These are phyloP conservation scores for Polydesmus complanatus DNA, from an alignment of 2,888 invertebrate genomes.

Conservation along the genomic window DNA sequence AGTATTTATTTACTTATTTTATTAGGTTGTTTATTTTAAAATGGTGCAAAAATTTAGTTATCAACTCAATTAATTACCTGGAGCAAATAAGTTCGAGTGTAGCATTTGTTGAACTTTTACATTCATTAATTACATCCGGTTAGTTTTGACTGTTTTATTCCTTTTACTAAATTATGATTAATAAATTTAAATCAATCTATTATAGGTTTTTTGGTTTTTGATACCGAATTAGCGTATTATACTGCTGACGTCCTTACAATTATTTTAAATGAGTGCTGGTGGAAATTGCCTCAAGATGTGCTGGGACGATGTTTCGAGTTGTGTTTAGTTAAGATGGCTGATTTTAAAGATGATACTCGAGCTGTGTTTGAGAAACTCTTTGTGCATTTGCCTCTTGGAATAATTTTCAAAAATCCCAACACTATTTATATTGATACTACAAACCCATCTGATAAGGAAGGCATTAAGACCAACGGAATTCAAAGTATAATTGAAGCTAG, in stretches of 20 bases:
- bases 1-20: background rate
- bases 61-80: background rate
- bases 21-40: background rate
- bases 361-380: constrained; percentile 15
- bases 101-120: background rate
- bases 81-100: background rate
- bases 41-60: background rate
- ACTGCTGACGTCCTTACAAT: background rate
- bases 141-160: background rate
- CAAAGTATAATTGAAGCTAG: constrained; percentile 28
- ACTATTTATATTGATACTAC: background rate
- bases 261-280: background rate
- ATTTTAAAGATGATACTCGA: constrained; percentile 24
- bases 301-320: constrained; percentile 27
- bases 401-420: background rate
- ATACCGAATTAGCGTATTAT: background rate
- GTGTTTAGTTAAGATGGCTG: constrained; percentile 29
- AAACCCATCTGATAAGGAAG: background rate
- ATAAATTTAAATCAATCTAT: background rate
- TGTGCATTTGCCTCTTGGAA: constrained; percentile 2
- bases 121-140: background rate
- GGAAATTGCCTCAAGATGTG: constrained; percentile 2
- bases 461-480: background rate
- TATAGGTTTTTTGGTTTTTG: background rate
- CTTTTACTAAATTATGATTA: background rate